Evolutionary conservation across 1,140 invertebrate species (phyloP), one percentile per base, ranked within the genome.

Genomic region (Dreissena polymorpha): DNA sequence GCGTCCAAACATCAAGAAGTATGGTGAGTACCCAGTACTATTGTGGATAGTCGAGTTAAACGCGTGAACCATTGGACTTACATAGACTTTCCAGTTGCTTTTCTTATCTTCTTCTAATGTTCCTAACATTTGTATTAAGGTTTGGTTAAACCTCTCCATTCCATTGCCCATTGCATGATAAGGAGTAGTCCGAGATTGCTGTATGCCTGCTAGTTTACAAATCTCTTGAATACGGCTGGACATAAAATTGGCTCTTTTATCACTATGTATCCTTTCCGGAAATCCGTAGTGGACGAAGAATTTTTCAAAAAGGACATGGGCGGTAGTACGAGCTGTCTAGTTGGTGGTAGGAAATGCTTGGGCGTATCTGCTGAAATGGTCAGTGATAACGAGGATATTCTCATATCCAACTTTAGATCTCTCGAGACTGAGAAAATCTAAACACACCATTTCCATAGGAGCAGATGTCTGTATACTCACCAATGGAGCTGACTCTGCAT

Each of bases 161-260:
- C 53, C 53, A 0, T 51, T 23, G 57, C 53, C 39, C 39, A 39
- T 39, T 39, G 39, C 39, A 39, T 39, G 39, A 39, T 39, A 39
- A 39, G 39, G 39, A 39, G 29, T 65, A 18, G 71, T 73, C 18
- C 23, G 55, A 79, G 51, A 79, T 23, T 49, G 63, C 8, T n/a
- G 23, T 16, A 73, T 55, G 10, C 71, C 71, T 16, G 71, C 49
- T 14, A 73, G 25, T 18, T 53, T 0, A 73, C 49, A 57, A 21
- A 73, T 10, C 29, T 85, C 69, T 67, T 81, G 71, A 57, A 81
- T 85, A 6, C 80, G 14, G 7, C 50, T 10, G 29, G 55, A 16
- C 53, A 82, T 71, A 51, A 72, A 85, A 64, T 85, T 75, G 21
- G 50, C 13, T n/a, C 80, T 71, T 77, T 85, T 73, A 63, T 83